Conservation (phyloP, 1,140 invertebrate species). For the Ceratitis capitata region DNA sequence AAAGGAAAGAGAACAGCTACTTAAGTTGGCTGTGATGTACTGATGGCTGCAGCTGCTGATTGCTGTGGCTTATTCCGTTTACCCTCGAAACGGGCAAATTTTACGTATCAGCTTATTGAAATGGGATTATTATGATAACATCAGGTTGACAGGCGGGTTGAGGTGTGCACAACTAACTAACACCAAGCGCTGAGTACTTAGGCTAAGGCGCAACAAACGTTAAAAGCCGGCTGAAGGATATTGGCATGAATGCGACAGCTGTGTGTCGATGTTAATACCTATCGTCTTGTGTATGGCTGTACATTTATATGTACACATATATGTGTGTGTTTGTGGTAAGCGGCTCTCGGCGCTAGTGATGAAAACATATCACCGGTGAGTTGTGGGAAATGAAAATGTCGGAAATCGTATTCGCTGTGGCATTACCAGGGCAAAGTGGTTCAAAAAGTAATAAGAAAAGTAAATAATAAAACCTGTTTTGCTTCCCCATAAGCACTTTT, state of each 20-base stretch:
- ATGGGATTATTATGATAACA: constrained; percentile 38
- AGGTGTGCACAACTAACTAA: too few species aligned
- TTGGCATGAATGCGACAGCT: neutral
- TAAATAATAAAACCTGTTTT: neutral
- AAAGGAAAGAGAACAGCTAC: neutral
- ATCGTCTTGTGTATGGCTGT: neutral
- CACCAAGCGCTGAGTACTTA: neutral
- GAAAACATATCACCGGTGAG: neutral
- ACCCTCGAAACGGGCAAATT: neutral
- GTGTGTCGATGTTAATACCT: neutral
- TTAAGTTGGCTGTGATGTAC: neutral
- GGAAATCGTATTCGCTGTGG: neutral
- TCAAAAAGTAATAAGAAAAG: neutral
- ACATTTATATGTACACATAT: too few species aligned
- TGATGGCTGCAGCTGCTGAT: neutral
- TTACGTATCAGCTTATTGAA: constrained; percentile 36
- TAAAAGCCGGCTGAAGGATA: neutral
- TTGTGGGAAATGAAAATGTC: neutral
- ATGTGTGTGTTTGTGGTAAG: neutral
- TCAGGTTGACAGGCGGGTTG: neutral
- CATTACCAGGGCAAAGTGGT: neutral
- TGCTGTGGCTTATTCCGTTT: neutral
- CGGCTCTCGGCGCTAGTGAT: neutral
- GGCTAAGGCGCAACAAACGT: neutral
- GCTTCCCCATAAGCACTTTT: neutral